phyloP scores from a whole-genome alignment of 2,888 invertebrate genomes.

The Ditylenchus weischeri region DNA sequence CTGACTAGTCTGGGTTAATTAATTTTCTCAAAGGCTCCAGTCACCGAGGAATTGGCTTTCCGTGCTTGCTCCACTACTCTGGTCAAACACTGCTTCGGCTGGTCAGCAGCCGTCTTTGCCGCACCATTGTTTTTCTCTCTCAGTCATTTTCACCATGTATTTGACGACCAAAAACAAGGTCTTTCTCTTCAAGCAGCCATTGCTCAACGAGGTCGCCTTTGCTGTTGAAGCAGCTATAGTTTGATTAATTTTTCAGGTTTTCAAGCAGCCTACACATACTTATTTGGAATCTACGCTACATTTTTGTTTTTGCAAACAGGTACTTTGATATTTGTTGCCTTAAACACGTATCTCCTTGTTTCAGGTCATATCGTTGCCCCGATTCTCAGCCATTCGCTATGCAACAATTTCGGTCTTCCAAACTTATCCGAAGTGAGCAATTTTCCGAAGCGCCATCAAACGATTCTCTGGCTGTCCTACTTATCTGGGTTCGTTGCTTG shows the following conservation, averaged over 20 bases:
- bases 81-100: slow-evolving; percentile 34
- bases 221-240: background rate
- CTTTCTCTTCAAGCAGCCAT: slow-evolving; percentile 34
- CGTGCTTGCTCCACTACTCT: slow-evolving; percentile 51
- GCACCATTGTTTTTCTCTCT: slow-evolving; percentile 50
- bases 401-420: slow-evolving; percentile 54
- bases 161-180: slow-evolving; percentile 47
- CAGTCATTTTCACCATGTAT: slow-evolving; percentile 52
- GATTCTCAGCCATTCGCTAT: slow-evolving; percentile 51
- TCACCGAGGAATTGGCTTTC: slow-evolving; percentile 55
- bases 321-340: background rate
- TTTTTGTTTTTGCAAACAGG: slow-evolving; percentile 46
- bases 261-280: slow-evolving; percentile 57
- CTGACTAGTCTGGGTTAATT: slow-evolving; percentile 6
- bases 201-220: slow-evolving; percentile 35
- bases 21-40: slow-evolving; percentile 43
- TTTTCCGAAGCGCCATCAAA: background rate
- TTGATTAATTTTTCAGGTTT: slow-evolving; percentile 39
- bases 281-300: slow-evolving; percentile 56
- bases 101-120: slow-evolving; percentile 28
- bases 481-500: slow-evolving; percentile 4
- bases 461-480: slow-evolving; percentile 6
- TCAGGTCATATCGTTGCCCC: slow-evolving; percentile 47
- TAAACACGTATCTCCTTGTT: background rate
- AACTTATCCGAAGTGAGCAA: slow-evolving; percentile 3